These are phyloP conservation scores for Ceratina japonica DNA, from an alignment of 1,140 invertebrate genomes.

Conservation along the genomic window DNA sequence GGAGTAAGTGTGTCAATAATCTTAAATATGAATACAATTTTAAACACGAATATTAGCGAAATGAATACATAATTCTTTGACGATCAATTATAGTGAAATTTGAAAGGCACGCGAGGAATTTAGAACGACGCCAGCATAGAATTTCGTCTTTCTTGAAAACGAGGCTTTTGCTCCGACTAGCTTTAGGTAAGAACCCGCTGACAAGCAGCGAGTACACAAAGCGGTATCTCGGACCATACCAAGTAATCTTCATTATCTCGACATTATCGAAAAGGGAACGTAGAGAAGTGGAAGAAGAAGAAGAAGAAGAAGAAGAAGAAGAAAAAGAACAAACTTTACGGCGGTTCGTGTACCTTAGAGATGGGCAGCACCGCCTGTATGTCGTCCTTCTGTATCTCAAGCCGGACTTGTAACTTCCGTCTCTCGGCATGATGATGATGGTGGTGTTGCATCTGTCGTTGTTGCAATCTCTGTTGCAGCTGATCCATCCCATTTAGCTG, in stretches of 20 bases:
- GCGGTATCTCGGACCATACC: not conserved
- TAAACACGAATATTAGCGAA: no score
- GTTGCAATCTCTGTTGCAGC: slow-evolving; percentile 77
- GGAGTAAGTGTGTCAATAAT: no score
- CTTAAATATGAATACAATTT: no score
- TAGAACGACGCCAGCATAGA: not conserved
- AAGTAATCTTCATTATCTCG: slow-evolving; percentile 5
- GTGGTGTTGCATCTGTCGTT: slow-evolving; percentile 79
- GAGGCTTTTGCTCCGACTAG: not conserved
- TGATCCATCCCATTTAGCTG: slow-evolving; percentile 75
- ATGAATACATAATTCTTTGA: no score
- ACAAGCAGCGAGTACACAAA: not conserved
- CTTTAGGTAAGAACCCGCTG: not conserved
- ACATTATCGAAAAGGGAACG: not conserved
- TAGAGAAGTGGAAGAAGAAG: not conserved
- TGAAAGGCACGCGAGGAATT: not conserved
- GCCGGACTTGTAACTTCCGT: slow-evolving; percentile 87
- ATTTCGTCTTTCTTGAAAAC: not conserved
- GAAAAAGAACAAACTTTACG: not conserved
- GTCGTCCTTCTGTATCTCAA: slow-evolving; percentile 96
- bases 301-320: not conserved
- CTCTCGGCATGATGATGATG: slow-evolving; percentile 80
- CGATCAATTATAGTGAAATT: no score
- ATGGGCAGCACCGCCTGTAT: slow-evolving; percentile 96
- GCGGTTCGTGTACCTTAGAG: slow-evolving; percentile 90